Base-by-base conservation (phyloP, 2,888 invertebrate genomes). In the Lysandra coridon region DNA sequence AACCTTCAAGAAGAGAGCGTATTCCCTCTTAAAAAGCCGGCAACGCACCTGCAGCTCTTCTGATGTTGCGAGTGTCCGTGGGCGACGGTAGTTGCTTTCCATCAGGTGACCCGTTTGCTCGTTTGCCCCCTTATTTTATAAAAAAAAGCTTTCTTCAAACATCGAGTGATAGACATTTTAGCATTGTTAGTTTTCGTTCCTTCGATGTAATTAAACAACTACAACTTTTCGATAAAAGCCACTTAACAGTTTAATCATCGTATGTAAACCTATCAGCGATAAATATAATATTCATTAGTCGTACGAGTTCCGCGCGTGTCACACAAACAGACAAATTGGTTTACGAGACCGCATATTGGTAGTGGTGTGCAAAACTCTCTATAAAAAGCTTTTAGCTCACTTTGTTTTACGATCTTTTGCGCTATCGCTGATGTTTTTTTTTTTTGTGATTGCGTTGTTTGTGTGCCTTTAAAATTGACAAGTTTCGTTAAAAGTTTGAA, bases 261-360 rank as follows among this genome's bases (percentile, higher is more conserved):
- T 14, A 33, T 37, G 69, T 69, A 5, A 69, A 14, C 14, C 14
- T 69, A 33, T 33, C 69, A 33, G 69, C 69, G 17, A 69, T 69
- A 14, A 69, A 37, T 37, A 17, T 69, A 69, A 37, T 69, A 69
- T 69, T 37, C 33, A 69, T 69, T 69, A 69, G 69, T 69, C 30
- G 33, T 12, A 33, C 30, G 23, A 69, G 33, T 17, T 37, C 69
- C 33, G 37, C 33, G 69, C 14, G 37, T 14, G 69, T 69, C 33
- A 69, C 69, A 69, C 69, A 37, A 33, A 69, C 69, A 33, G 69
- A 69, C 33, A 69, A 69, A 69, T 69, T 69, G 69, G 69, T 69
- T 33, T 37, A 69, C 69, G 69, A 30, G 64, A 69, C 64, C 64
- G 64, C 64, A 30, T 33, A 14, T 23, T 4, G 30, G 69, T 37